phyloP scores from a whole-genome alignment of 2,888 invertebrate species.

The Mythimna pallens region DNA sequence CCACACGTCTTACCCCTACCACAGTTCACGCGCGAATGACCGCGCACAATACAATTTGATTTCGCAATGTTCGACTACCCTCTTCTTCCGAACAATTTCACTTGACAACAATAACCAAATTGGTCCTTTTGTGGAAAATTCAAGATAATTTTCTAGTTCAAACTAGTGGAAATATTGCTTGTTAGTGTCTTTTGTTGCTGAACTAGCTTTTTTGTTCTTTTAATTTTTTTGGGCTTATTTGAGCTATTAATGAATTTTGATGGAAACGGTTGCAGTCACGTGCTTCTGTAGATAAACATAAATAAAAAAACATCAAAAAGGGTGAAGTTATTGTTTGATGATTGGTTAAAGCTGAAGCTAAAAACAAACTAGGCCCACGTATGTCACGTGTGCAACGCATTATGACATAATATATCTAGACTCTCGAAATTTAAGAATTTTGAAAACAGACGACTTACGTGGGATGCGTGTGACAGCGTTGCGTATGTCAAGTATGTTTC shows the following conservation, averaged over 20 bases:
- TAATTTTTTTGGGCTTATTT: slow-evolving; percentile 7
- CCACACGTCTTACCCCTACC: slow-evolving; percentile 74
- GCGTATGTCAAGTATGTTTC: too few species aligned
- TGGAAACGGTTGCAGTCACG: slow-evolving; percentile 12
- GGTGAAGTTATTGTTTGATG: not conserved
- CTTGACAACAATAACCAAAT: slow-evolving; percentile 79
- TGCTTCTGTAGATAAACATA: not conserved
- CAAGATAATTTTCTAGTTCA: slow-evolving; percentile 74
- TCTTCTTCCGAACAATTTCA: slow-evolving; percentile 83
- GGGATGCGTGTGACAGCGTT: too few species aligned
- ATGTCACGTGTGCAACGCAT: too few species aligned
- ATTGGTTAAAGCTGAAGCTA: too few species aligned
- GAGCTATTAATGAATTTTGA: slow-evolving; percentile 31
- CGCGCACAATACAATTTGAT: slow-evolving; percentile 85
- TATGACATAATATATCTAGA: too few species aligned
- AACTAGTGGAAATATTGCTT: slow-evolving; percentile 75
- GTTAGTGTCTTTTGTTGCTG: slow-evolving; percentile 66
- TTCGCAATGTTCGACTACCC: slow-evolving; percentile 85
- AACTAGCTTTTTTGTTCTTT: slow-evolving; percentile 69
- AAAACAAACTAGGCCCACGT: too few species aligned
- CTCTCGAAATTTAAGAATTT: too few species aligned
- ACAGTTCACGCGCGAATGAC: slow-evolving; percentile 78
- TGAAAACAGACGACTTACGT: too few species aligned
- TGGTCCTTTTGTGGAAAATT: slow-evolving; percentile 74
- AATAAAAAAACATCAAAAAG: not conserved